phyloP scores from a whole-genome alignment of 2,888 invertebrate species.

The Agrochola lota region DNA sequence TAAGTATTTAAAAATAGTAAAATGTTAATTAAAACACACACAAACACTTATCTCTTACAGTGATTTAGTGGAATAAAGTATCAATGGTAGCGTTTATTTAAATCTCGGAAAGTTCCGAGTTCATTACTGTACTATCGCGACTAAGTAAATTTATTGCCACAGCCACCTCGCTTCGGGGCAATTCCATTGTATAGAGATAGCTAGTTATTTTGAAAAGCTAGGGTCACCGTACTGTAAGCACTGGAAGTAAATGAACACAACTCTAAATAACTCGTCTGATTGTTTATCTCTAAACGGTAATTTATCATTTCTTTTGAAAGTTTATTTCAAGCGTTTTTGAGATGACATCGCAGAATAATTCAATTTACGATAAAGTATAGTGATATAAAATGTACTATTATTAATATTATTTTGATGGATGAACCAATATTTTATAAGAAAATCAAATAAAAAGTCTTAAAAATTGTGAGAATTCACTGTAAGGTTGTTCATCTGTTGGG shows the following conservation, averaged over 20 bases:
- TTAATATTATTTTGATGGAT: conserved; percentile 39
- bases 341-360: conserved; percentile 36
- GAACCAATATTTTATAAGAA: conserved; percentile 19
- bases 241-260: conserved; percentile 27
- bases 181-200: conserved; percentile 44
- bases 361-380: conserved; percentile 27
- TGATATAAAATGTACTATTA: conserved; percentile 19
- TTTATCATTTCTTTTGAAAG: conserved; percentile 54
- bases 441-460: conserved; percentile 17
- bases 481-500: conserved; percentile 17
- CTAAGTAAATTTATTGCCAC: conserved; percentile 52
- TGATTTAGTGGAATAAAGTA: conserved; percentile 25
- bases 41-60: conserved; percentile 13
- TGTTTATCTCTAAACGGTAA: conserved; percentile 46
- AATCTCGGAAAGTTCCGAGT: conserved; percentile 56
- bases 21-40: conserved; percentile 8
- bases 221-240: conserved; percentile 44
- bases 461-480: conserved; percentile 1
- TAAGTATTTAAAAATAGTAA: conserved; percentile 5
- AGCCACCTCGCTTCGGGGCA: conserved; percentile 9
- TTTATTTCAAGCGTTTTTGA: conserved; percentile 28
- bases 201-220: conserved; percentile 27
- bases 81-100: conserved; percentile 33
- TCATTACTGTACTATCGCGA: conserved; percentile 45
- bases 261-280: conserved; percentile 50